Base-by-base conservation (phyloP, 1,140 invertebrate species). In the Nasonia vitripennis region DNA sequence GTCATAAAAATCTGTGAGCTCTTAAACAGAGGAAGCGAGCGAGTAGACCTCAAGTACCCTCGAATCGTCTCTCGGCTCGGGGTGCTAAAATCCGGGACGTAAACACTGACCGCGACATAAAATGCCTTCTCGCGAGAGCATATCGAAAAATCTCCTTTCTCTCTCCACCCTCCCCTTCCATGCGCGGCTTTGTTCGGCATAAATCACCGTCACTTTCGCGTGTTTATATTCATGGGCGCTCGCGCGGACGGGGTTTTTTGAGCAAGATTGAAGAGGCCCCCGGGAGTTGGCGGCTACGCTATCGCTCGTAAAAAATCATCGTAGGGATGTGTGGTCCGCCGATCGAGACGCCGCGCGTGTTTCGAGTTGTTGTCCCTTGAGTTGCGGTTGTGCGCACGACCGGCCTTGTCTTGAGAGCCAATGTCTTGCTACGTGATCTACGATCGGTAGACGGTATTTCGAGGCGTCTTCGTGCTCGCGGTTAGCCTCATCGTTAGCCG, bases 61-160 rank as follows among this genome's bases (percentile, higher is more conserved):
- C 86, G 85, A 81, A 88, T 78, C 27, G 20, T 23, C 37, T 71
- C 31, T 20, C 34, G 2, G 71, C 34, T 75, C 27, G 9, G 86
- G 91, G 90, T 91, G 88, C 87, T 91, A 91, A 91, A 92, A 91
- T 89, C 90, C 87, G 14, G 88, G 88, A 87, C 89, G 88, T 92
- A 91, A 92, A 91, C 89, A 90, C 86, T 92, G 91, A 92, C 91
- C 91, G 89, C 91, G 88, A 91, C 90, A 87, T 92, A 92, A 92
- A 92, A 91, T 48, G 34, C n/a, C 48, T 88, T 84, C 78, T 86
- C 86, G 82, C 87, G 73, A 73, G 89, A 90, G 89, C 90, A 91
- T 45, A 45, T 90, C 87, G 88, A 90, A 62, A 62, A n/a, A 62
- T 62, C 90, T 91, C 89, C 87, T 87, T 87, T 62, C 17, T 71